Percentiles rank a stretch among this genome's conserved stretches.
Conservation (phyloP, 1,140 invertebrate species). For the Apis laboriosa region DNA sequence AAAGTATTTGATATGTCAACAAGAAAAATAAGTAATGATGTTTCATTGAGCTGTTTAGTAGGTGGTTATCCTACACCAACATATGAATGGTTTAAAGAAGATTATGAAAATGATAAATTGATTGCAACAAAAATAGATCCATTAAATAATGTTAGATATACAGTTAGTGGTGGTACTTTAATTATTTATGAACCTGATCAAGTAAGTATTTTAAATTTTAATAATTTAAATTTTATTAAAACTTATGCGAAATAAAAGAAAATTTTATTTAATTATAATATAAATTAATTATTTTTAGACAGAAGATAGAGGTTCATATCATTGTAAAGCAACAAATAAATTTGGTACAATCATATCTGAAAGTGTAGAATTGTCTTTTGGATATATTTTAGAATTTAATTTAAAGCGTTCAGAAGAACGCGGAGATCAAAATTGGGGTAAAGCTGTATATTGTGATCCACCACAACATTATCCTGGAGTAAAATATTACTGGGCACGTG, state of each 20-base stretch:
- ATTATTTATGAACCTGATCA: constrained; percentile 94
- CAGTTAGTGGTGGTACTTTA: constrained; percentile 93
- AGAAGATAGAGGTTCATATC: constrained; percentile 92
- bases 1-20: constrained; percentile 92
- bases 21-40: constrained; percentile 86
- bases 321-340: constrained; percentile 94
- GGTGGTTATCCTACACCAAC: constrained; percentile 94
- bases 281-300: constrained; percentile 75
- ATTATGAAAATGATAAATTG: constrained; percentile 89
- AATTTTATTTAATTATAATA: background rate
- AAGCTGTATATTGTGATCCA: constrained; percentile 95
- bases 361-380: constrained; percentile 93
- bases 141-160: constrained; percentile 87
- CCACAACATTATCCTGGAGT: constrained; percentile 93
- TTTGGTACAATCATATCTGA: constrained; percentile 95
- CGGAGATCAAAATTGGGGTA: constrained; percentile 96
- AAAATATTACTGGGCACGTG: constrained; percentile 93
- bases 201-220: constrained; percentile 68
- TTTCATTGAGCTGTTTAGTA: constrained; percentile 91
- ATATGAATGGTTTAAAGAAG: constrained; percentile 96
- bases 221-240: constrained; percentile 16
- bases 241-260: constrained; percentile 20
- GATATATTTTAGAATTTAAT: constrained; percentile 95
- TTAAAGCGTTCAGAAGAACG: constrained; percentile 90
- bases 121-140: constrained; percentile 89